Evolutionary conservation across 2,888 invertebrate species (phyloP), one percentile per base, ranked within the genome.

Genomic region (Theodoxus fluviatilis): DNA sequence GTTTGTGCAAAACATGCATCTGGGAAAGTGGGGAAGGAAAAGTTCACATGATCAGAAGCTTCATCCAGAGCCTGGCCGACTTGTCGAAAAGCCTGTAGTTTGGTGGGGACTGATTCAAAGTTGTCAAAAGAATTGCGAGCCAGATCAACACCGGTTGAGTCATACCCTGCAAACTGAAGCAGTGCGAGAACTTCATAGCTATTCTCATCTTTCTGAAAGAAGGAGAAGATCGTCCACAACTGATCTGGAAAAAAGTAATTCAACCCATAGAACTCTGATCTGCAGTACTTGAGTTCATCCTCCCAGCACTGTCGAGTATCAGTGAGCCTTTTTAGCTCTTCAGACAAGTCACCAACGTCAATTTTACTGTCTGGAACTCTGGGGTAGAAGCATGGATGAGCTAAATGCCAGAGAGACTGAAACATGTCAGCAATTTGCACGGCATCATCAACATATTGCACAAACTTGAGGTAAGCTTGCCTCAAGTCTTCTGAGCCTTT

Each of bases 181-280:
- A 76, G 31, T 1, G 72, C 31, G 15, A 70, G 72, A 4, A 22
- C 38, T 4, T 57, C 63, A 6, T 52, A 38, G 12, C 35, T 40
- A 6, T 59, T 70, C 1, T 22, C 49, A 12, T 52, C 65, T 31
- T 43, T 59, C 25, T 72, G 66, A n/a, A 78, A 67, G 49, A 47
- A 79, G 4, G 68, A 55, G 25, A 69, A 73, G 15, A 77, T 49
- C 15, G 61, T 57, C 52, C 75, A 75, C 12, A 79, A 70, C 22
- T 78, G 76, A 25, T 73, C 71, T 6, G 76, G 74, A 49, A 73
- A 69, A 31, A 79, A 67, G 43, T 71, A 79, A 63, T 78, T 79
- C 70, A 78, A 61, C 28, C 74, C 67, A 67, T 73, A 76, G 40
- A 69, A 73, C 9, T 65, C 37, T n/a, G 67, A n/a, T 38, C 79